Base-by-base conservation (phyloP, 1,140 invertebrate species). In the Drosophila kurseongensis region DNA sequence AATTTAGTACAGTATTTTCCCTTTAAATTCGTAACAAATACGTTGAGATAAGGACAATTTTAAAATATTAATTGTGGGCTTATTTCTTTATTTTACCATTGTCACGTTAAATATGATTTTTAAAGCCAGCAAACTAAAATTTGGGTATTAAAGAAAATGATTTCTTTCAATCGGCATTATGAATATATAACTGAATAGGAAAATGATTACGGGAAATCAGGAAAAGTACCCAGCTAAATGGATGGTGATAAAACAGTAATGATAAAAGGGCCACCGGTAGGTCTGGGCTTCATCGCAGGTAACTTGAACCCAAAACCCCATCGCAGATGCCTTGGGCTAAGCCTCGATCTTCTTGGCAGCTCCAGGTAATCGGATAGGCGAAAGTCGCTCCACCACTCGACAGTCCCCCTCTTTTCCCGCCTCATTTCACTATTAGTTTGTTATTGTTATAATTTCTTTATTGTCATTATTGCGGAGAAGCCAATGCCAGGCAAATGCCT, bases 401-500 rank as follows among this genome's bases (percentile, higher is more conserved):
- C 59, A 60, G 54, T 55, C 42, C 44, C 52, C 27, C 23, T 8
- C 16, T 12, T 10, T 3, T 12, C 38, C 18, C 61, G 23, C 12
- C 68, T 67, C 73, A 75, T 67, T 75, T 67, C 69, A 66, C 73
- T 75, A 86, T 88, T 86, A 85, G 80, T 84, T 85, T 80, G 78
- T 84, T 80, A 84, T 84, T 86, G 83, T 86, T 88, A 86, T 88
- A 89, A 86, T 88, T 88, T 88, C 72, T 86, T 86, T 86, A 84
- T 85, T 84, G 77, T 85, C 76, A 85, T 77, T 84, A 73, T 82
- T 48, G 78, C 47, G 79, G 72, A 60, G 78, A 80, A 67, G 60
- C 73, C 62, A 69, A 75, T 69, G 42, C 36, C 51, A 67, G 58
- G 18, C 50, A 18, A 76, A 66, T 72, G 35, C 8, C 60, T 48